A percentile compares a stretch with the other conserved stretches of the same genome.
Evolutionary conservation across 2,113 vertebrate genomes (phyloP).

Genomic region (Prunella fulvescens): DNA sequence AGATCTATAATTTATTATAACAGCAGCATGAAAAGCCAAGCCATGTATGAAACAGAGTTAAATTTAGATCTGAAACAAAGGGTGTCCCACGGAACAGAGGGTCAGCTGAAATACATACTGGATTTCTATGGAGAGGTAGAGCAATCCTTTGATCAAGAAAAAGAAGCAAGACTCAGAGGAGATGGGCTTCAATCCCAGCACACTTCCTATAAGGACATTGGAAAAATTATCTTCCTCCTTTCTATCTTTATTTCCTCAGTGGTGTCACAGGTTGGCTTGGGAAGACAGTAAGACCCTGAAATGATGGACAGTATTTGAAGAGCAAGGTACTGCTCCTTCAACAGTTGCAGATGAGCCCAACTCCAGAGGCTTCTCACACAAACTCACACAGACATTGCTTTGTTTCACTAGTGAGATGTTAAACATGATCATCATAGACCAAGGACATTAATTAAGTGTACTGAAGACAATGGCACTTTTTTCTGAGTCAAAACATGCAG

Average conservation of each 20-base stretch:
- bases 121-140: not conserved
- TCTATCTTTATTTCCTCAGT: not conserved
- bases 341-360: not conserved
- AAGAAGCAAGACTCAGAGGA: not conserved
- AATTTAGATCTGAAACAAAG: not conserved
- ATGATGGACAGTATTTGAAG: not conserved
- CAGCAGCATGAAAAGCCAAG: not conserved
- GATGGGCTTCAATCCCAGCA: not conserved
- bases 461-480: not conserved
- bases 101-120: not conserved
- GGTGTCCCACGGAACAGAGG: not conserved
- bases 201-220: not conserved
- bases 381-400: not conserved
- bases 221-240: not conserved
- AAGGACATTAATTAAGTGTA: not conserved
- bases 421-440: not conserved
- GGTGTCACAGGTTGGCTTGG: not conserved
- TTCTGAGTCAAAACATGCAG: not conserved
- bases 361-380: not conserved
- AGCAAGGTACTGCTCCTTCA: not conserved
- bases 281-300: not conserved
- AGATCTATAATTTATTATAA: not conserved
- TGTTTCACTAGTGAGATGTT: not conserved
- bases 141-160: not conserved
- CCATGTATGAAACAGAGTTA: not conserved